Evolutionary conservation across 2,113 vertebrate species (phyloP).

Genomic region (Peucedramus taeniatus): DNA sequence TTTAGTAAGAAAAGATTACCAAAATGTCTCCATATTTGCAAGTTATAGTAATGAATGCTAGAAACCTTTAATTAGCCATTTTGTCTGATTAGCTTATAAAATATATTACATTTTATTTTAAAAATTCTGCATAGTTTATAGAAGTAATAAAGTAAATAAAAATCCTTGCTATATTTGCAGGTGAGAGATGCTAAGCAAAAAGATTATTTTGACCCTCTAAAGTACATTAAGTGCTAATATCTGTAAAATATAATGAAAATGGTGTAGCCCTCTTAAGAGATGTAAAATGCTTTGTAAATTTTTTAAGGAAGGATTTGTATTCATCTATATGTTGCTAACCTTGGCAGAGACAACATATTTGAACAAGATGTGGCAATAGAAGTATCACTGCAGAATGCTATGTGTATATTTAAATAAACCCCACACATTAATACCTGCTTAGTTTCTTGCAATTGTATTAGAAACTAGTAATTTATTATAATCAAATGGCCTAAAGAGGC

Average conservation of each 20-base stretch:
- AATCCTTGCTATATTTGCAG: slow-evolving; percentile 71
- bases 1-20: slow-evolving; percentile 79
- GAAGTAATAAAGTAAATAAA: slow-evolving; percentile 75
- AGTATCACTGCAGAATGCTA: neutral
- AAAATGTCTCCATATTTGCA: slow-evolving; percentile 81
- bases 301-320: slow-evolving; percentile 40
- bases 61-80: slow-evolving; percentile 88
- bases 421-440: neutral
- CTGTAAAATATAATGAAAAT: slow-evolving; percentile 63
- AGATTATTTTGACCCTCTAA: slow-evolving; percentile 74
- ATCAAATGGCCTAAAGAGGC: neutral
- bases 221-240: slow-evolving; percentile 72
- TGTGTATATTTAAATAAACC: neutral
- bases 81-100: slow-evolving; percentile 83
- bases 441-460: neutral
- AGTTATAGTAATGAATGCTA: slow-evolving; percentile 80
- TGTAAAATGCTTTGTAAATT: slow-evolving; percentile 56
- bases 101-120: slow-evolving; percentile 81
- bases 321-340: slow-evolving; percentile 43
- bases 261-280: slow-evolving; percentile 61
- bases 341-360: slow-evolving; percentile 23
- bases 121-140: slow-evolving; percentile 79
- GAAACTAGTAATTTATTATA: neutral
- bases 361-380: neutral
- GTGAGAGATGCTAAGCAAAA: slow-evolving; percentile 73